Evolutionary conservation across 2,113 vertebrate species (phyloP).

Genomic region (Cricetomys ansorgei): DNA sequence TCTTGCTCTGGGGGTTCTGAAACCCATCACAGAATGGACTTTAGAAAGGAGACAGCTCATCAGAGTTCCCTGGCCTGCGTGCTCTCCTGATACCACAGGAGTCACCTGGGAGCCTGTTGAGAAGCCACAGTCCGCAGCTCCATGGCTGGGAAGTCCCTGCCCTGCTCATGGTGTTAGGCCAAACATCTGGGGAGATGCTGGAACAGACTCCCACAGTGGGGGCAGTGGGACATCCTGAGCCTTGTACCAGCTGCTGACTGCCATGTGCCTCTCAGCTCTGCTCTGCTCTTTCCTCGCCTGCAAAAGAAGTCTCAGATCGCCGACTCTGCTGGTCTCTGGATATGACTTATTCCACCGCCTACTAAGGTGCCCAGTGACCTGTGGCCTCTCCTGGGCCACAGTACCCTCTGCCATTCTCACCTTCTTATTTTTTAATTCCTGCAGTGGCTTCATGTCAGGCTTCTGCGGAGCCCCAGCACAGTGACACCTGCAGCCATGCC

Average conservation of each 20-base stretch:
- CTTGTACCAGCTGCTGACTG: not conserved
- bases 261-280: not conserved
- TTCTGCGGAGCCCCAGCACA: not conserved
- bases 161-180: not conserved
- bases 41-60: not conserved
- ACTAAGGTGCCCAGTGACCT: not conserved
- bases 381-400: rapidly evolving
- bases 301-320: not conserved
- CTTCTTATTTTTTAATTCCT: not conserved
- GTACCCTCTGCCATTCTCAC: not conserved
- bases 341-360: not conserved
- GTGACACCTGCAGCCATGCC: not conserved
- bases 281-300: not conserved
- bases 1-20: not conserved
- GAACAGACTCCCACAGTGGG: not conserved
- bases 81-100: no score
- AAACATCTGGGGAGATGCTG: not conserved
- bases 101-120: no score
- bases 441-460: not conserved
- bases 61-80: not conserved
- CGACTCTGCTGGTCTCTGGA: not conserved
- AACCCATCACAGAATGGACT: not conserved
- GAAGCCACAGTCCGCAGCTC: not conserved
- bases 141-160: not conserved
- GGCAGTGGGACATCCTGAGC: not conserved